phyloP scores from a whole-genome alignment of 2,113 vertebrate genomes.

The Piaya cayana region DNA sequence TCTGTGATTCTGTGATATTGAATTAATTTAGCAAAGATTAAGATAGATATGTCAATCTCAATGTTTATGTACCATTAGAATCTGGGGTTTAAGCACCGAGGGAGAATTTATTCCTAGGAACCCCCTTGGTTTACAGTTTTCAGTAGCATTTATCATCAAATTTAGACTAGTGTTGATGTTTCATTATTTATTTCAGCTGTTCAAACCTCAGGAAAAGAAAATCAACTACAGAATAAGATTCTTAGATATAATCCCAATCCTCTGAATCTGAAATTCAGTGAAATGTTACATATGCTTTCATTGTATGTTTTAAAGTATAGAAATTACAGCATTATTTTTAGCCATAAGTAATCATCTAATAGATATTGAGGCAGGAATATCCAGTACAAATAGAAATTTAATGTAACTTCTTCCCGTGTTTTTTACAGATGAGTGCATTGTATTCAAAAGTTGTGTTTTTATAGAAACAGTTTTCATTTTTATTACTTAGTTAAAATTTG shows the following conservation, averaged over 20 bases:
- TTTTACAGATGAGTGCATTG: background rate
- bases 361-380: background rate
- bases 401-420: background rate
- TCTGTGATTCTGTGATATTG: too few species aligned
- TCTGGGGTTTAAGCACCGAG: background rate
- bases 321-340: background rate
- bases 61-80: background rate
- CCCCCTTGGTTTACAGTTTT: background rate
- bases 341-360: background rate
- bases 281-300: fast-evolving
- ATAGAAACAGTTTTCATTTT: background rate
- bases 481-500: background rate
- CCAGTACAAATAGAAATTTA: background rate
- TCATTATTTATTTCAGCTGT: background rate
- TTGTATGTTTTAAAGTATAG: background rate
- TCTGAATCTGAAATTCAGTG: background rate
- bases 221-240: background rate
- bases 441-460: background rate
- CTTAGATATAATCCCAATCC: background rate
- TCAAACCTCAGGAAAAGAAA: background rate
- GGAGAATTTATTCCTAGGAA: background rate
- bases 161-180: background rate
- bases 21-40: background rate
- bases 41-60: background rate
- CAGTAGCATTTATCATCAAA: background rate